Base-by-base conservation (phyloP, 2,113 vertebrate genomes). In the Entomyzon cyanotis region DNA sequence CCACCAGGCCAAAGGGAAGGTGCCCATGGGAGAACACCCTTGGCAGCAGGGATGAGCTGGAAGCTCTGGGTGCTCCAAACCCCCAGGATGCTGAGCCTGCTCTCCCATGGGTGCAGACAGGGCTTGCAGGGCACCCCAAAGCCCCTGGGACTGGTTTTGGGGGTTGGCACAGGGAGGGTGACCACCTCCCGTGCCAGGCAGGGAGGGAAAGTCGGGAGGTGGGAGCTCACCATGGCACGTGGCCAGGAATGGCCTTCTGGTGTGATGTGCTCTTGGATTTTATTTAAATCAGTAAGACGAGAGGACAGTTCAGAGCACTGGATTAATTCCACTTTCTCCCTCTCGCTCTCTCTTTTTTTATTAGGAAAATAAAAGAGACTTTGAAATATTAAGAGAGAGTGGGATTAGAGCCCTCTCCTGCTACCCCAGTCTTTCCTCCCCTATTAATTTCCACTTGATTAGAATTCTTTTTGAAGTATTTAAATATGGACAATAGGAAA, bases 401-500 rank as follows among this genome's bases (percentile, higher is more conserved):
- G 96, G 99, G 99, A 99, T 99, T 99, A 99, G 99, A 99, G 98
- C 98, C 98, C 98, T 99, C 98, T 99, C 98, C 98, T 98, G 98
- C 98, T 98, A 98, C 98, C 98, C 99, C 97, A 98, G 98, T 98
- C 98, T 99, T 98, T 98, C 98, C 98, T 99, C 98, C 97, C 97
- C 98, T 99, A 99, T 99, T 99, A 99, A 99, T 99, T 99, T 99
- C 98, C 98, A 99, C 99, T 99, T 99, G 99, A 99, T 99, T 99
- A 99, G 99, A 99, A 99, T 99, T 99, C 99, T 99, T 99, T 99
- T 99, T 99, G 99, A 99, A 99, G 99, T 99, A 98, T 99, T 99
- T 99, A 98, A 99, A 98, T 98, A 97, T 98, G 99, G 98, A 99
- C 99, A 99, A 99, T 99, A 97, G 98, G 97, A 99, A 98, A 99